A percentile compares a stretch with the other conserved stretches of the same genome.
phyloP scores from a whole-genome alignment of 1,140 invertebrate species.

The Pantala flavescens region DNA sequence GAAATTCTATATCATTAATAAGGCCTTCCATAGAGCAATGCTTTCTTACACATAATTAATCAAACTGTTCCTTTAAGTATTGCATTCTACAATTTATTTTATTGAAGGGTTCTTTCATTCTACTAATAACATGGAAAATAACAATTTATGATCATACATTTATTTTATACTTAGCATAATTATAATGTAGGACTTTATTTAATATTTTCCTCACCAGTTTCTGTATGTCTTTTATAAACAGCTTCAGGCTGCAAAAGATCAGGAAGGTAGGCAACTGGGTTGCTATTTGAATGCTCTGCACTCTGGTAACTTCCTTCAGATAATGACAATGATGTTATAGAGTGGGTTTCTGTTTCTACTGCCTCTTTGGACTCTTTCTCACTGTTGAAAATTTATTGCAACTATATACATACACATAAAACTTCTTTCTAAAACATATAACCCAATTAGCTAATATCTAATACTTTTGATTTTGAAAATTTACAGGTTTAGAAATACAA shows the following conservation, averaged over 20 bases:
- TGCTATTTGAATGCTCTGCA: not conserved
- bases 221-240: conserved; percentile 17
- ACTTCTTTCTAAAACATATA: not conserved
- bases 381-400: not conserved
- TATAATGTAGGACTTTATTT: no score
- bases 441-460: not conserved
- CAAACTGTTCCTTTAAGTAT: no score
- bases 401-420: not conserved
- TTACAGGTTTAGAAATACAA: not conserved
- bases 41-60: no score
- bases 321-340: not conserved
- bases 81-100: no score
- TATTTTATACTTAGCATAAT: no score
- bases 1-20: no score
- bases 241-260: conserved; percentile 17
- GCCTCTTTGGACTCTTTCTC: not conserved
- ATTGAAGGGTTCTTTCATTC: no score
- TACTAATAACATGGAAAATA: no score
- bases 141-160: no score
- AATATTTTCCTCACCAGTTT: conserved; percentile 16
- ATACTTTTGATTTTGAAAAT: not conserved
- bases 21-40: no score
- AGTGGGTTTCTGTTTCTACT: not conserved
- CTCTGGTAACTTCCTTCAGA: conserved; percentile 15
- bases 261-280: not conserved